Evolutionary conservation across 2,888 invertebrate species (phyloP).

Genomic region (Mayetiola destructor): DNA sequence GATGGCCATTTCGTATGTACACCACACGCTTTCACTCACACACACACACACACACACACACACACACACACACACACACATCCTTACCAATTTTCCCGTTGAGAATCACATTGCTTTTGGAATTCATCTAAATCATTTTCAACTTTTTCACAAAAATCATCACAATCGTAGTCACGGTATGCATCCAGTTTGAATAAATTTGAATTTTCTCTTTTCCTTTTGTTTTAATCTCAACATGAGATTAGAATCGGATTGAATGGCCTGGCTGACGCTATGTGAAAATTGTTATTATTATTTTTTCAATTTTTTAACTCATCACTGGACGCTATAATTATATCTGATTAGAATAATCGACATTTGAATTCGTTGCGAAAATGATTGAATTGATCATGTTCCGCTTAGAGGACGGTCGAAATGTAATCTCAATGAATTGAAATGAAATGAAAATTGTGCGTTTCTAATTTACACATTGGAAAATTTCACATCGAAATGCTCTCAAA

Average conservation of each 20-base stretch:
- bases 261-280: not conserved
- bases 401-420: not conserved
- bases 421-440: not conserved
- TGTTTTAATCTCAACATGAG: not conserved
- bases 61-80: too few species aligned
- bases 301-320: not conserved
- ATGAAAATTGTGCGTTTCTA: not conserved
- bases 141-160: not conserved
- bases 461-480: constrained; percentile 10
- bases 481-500: constrained; percentile 2
- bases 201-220: not conserved
- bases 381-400: not conserved
- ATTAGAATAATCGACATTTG: not conserved
- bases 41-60: too few species aligned
- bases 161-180: not conserved
- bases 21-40: too few species aligned
- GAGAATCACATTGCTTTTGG: constrained; percentile 2
- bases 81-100: not conserved
- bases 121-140: constrained; percentile 1
- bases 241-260: not conserved
- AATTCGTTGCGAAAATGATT: too few species aligned
- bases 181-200: constrained; percentile 6
- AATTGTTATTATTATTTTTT: not conserved
- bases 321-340: not conserved
- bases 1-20: too few species aligned